Evolutionary conservation across 2,113 vertebrate genomes (phyloP).

Genomic region (Bubo blakistoni): DNA sequence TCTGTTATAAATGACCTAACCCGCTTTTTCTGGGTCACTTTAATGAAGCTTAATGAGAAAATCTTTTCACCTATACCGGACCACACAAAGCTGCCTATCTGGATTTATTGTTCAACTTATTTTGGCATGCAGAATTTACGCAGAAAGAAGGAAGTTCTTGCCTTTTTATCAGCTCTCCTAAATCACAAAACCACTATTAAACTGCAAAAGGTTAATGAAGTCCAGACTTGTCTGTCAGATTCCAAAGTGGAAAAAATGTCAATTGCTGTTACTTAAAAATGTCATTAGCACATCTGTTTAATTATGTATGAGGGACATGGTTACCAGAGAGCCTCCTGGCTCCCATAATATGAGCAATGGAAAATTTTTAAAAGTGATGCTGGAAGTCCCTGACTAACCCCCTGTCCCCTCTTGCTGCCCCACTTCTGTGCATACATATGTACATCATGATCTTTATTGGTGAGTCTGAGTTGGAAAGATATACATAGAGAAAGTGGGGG

Average conservation of each 20-base stretch:
- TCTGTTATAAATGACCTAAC: not conserved
- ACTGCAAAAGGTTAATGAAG: conserved; percentile 57
- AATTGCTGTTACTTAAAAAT: conserved; percentile 62
- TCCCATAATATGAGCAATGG: not conserved
- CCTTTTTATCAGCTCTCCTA: conserved; percentile 4
- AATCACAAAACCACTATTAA: conserved; percentile 2
- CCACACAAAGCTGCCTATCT: not conserved
- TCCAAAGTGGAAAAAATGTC: conserved; percentile 46
- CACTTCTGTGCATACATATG: rapidly evolving
- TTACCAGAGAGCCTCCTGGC: not conserved
- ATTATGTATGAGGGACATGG: conserved; percentile 31
- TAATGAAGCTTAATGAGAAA: not conserved
- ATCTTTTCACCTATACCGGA: not conserved
- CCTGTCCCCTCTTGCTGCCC: not conserved
- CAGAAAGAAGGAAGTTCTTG: not conserved
- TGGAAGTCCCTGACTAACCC: not conserved
- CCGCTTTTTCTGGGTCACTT: not conserved
- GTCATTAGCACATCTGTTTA: conserved; percentile 14
- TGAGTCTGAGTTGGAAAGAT: not conserved
- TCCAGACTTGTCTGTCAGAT: conserved; percentile 37
- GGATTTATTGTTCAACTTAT: not conserved
- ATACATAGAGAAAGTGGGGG: not conserved
- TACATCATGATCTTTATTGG: no score
- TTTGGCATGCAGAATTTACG: not conserved
- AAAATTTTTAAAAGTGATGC: not conserved